A percentile compares a stretch with the other conserved stretches of the same genome.
Evolutionary conservation across 2,888 invertebrate genomes (phyloP).

Genomic region (Pterobdella sp.): DNA sequence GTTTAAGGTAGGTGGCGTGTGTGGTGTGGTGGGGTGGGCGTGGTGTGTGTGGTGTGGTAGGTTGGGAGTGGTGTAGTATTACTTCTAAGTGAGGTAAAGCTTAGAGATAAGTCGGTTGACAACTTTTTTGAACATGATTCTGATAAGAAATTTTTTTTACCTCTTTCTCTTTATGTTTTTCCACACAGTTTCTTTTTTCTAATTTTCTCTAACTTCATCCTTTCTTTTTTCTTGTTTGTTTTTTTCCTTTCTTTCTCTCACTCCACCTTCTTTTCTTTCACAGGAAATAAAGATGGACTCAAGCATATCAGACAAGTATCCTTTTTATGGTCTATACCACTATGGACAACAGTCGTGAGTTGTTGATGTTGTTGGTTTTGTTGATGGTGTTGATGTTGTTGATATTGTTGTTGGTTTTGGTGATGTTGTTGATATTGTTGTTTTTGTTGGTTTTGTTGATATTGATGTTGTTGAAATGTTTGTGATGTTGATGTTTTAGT

Average conservation of each 20-base stretch:
- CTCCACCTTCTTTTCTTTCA: background rate
- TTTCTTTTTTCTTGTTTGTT: no score
- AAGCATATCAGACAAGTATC: slow-evolving; percentile 17
- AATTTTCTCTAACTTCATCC: no score
- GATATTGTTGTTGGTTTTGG: background rate
- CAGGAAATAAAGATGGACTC: slow-evolving; percentile 23
- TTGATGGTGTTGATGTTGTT: background rate
- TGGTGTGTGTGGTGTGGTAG: background rate
- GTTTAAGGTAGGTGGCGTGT: background rate
- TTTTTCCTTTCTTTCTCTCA: no score
- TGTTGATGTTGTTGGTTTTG: background rate
- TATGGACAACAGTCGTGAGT: slow-evolving; percentile 18
- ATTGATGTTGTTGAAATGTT: background rate
- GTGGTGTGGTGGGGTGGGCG: background rate
- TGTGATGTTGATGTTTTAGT: background rate
- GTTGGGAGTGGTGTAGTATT: no score
- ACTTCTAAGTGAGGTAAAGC: no score
- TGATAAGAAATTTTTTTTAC: no score
- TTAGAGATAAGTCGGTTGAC: no score
- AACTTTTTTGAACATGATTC: no score
- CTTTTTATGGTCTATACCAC: slow-evolving; percentile 19
- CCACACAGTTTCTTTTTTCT: no score
- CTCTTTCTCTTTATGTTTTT: no score
- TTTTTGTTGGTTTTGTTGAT: background rate
- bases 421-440: background rate